Evolutionary conservation across 2,888 invertebrate genomes (phyloP).

Genomic region (Cephus pygmeus): DNA sequence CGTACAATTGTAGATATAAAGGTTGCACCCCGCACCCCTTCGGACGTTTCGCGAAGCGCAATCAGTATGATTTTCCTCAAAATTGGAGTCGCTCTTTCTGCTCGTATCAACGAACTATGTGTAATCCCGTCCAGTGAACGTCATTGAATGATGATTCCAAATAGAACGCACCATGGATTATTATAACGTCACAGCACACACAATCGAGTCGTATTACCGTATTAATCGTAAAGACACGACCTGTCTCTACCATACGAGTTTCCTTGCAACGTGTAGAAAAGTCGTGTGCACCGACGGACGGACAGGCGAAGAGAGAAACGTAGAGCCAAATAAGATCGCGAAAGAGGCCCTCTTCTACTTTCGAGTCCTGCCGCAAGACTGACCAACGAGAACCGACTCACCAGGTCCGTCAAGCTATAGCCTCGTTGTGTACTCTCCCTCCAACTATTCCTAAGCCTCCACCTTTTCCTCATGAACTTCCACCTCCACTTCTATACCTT

Average conservation of each 20-base stretch:
- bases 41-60: background rate
- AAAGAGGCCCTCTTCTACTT: constrained; percentile 46
- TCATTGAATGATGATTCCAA: constrained; percentile 31
- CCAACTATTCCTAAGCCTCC: constrained; percentile 13
- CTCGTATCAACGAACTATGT: constrained; percentile 20
- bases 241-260: background rate
- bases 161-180: constrained; percentile 39
- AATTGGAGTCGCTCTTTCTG: background rate
- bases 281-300: background rate
- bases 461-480: constrained; percentile 24
- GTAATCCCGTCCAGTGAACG: constrained; percentile 37
- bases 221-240: background rate
- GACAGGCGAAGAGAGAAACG: background rate
- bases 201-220: background rate
- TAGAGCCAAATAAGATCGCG: constrained; percentile 8
- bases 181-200: background rate
- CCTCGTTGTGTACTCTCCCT: constrained; percentile 16
- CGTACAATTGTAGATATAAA: background rate
- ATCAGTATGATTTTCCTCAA: background rate
- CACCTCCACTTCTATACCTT: constrained; percentile 25
- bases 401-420: constrained; percentile 14
- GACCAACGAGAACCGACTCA: constrained; percentile 46
- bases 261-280: background rate
- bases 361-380: constrained; percentile 63
- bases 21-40: background rate